Percentiles rank a stretch among this genome's conserved stretches.
phyloP scores from a whole-genome alignment of 2,113 vertebrate species.

The Chloropsis hardwickii region DNA sequence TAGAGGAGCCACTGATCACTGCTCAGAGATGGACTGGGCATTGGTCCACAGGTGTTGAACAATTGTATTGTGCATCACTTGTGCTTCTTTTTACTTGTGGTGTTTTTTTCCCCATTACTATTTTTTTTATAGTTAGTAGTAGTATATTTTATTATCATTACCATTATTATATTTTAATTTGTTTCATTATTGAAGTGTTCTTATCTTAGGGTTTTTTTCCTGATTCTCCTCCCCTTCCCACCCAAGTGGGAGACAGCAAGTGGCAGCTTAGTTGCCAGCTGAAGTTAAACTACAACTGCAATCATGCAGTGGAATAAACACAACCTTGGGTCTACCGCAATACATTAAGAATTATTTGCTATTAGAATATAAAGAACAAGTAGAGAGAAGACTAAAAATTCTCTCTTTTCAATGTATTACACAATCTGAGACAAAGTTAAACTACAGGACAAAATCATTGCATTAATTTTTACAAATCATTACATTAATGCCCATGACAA shows the following conservation, averaged over 20 bases:
- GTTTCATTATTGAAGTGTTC: background rate
- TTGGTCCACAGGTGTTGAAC: background rate
- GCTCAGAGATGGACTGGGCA: background rate
- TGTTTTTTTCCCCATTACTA: background rate
- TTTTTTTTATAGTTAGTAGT: background rate
- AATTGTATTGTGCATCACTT: background rate
- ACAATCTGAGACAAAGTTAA: background rate
- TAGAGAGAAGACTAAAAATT: background rate
- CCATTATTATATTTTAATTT: background rate
- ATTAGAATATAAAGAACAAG: background rate
- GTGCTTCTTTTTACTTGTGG: background rate
- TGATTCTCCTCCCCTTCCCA: background rate
- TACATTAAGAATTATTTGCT: background rate
- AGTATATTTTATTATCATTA: background rate
- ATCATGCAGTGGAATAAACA: background rate
- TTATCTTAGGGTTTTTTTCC: background rate
- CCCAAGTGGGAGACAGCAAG: background rate
- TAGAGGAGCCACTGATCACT: fast-evolving
- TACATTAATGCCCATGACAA: background rate
- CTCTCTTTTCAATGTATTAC: background rate
- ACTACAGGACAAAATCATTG: background rate
- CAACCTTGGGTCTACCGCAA: background rate
- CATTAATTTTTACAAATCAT: too few species aligned
- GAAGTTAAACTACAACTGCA: background rate
- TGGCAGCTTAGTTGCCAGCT: background rate